Evolutionary conservation across 2,113 vertebrate species (phyloP), one percentile per base, ranked within the genome.

Genomic region (Campylorhamphus procurvoides): DNA sequence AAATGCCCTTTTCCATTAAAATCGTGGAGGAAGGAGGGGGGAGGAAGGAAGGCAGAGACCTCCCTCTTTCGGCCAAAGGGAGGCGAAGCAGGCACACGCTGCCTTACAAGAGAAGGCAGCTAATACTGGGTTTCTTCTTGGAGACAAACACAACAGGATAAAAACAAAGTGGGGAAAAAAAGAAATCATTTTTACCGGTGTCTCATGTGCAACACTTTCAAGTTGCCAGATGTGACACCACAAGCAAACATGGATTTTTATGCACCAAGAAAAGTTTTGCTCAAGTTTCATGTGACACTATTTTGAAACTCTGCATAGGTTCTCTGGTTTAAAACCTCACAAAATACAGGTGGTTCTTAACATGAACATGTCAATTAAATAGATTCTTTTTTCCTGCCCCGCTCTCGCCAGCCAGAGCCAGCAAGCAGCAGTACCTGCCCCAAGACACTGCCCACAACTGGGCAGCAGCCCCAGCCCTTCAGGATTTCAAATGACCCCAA

Each of bases 41-140:
- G 5, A 24, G 17, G 28, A 9, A 60, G 24, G 42, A 22, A 80
- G 68, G 79, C 53, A 82, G 24, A 89, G 60, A 13, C 27, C 62
- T 93, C 84, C 90, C 75, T 82, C 93, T 93, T 42, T 83, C 18
- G 40, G 71, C 46, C 71, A 44, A 60, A 89, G n/a, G 29, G n/a
- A 69, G 29, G 18, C 0, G 1, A 64, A 47, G 87, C 79, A 85
- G 46, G 84, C 46, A 10, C 35, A 11, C 19, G 0, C 14, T 23
- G 55, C 46, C 40, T 69, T 7, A 5, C 17, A 17, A 27, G 22
- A 29, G 9, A 56, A 66, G 27, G 31, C 19, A 71, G n/a, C 29
- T 2, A 24, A 2, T 2, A 18, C 2, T 1, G 3, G 5, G 5
- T 0, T 28, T 29, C 22, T 22, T 6, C 1, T 5, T 1, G 0